Percentiles rank a stretch among this genome's conserved stretches.
Evolutionary conservation across 2,113 vertebrate species (phyloP).

Genomic region (Protobothrops mucrosquamatus): DNA sequence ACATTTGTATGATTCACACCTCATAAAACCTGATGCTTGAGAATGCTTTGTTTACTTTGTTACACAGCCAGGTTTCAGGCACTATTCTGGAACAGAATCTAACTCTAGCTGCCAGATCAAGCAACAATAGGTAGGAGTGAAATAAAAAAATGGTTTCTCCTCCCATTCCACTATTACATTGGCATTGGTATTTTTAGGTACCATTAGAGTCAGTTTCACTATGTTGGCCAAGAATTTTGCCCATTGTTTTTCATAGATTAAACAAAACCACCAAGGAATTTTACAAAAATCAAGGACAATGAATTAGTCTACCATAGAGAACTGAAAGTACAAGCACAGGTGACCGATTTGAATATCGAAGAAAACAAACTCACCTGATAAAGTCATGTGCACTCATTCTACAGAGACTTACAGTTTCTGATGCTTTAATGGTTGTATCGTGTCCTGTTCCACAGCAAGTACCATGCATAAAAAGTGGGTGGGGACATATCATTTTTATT

Average conservation of each 20-base stretch:
- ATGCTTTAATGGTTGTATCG: not conserved
- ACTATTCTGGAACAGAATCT: not conserved
- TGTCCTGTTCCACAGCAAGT: not conserved
- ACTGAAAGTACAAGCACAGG: not conserved
- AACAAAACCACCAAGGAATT: not conserved
- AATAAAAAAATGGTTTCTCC: not conserved
- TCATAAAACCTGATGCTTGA: not conserved
- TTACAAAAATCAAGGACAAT: constrained; percentile 1
- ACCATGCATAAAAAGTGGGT: not conserved
- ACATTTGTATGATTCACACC: constrained; percentile 1
- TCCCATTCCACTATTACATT: not conserved
- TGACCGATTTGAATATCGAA: not conserved
- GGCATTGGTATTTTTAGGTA: constrained; percentile 1
- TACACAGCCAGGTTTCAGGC: not conserved
- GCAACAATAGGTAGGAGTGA: not conserved
- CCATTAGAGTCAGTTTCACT: constrained; percentile 11
- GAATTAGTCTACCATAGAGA: not conserved
- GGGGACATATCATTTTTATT: not conserved
- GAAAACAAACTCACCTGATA: not conserved
- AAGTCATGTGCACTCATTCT: not conserved
- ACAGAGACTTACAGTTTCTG: not conserved
- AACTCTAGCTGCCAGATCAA: not conserved
- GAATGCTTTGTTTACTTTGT: constrained; percentile 6
- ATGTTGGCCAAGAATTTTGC: not conserved
- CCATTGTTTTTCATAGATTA: constrained; percentile 5